Conservation (phyloP, 2,797 vertebrate species). For the Alexandromys oeconomus region DNA sequence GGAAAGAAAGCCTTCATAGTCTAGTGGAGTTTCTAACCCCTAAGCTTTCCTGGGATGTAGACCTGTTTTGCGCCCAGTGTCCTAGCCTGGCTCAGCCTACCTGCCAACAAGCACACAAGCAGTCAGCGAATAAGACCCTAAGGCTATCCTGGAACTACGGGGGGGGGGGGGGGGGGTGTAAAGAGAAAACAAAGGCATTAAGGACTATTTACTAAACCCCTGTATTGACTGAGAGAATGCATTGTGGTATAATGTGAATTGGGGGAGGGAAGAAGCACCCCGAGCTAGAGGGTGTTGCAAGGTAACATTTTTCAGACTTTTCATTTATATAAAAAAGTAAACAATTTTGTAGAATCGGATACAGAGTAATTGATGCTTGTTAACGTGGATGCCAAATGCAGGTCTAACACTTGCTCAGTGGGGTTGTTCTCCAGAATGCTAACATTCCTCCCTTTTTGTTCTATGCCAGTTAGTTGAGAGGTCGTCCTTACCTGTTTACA, state of each 20-base stretch:
- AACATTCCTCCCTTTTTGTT: neutral
- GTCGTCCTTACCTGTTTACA: neutral
- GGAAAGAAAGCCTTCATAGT: neutral
- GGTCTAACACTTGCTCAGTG: accelerated
- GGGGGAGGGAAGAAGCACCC: neutral
- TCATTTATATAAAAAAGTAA: neutral
- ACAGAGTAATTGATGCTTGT: neutral
- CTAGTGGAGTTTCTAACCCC: neutral
- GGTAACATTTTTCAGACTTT: neutral
- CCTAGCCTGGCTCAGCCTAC: neutral
- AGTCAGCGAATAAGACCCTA: too few relatives aligned
- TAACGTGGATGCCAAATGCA: neutral
- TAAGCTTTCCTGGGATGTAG: neutral
- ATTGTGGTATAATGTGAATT: neutral
- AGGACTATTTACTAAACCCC: neutral
- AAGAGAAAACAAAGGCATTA: neutral
- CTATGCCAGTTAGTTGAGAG: neutral
- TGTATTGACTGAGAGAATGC: neutral
- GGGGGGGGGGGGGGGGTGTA: too few relatives aligned
- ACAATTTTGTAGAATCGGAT: neutral
- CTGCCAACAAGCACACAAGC: neutral
- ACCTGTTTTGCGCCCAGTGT: too few relatives aligned
- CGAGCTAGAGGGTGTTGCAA: neutral
- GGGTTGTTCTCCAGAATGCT: neutral
- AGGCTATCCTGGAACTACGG: neutral